Base-by-base conservation (phyloP, 2,113 vertebrate species). In the Sphaerodactylus townsendi region DNA sequence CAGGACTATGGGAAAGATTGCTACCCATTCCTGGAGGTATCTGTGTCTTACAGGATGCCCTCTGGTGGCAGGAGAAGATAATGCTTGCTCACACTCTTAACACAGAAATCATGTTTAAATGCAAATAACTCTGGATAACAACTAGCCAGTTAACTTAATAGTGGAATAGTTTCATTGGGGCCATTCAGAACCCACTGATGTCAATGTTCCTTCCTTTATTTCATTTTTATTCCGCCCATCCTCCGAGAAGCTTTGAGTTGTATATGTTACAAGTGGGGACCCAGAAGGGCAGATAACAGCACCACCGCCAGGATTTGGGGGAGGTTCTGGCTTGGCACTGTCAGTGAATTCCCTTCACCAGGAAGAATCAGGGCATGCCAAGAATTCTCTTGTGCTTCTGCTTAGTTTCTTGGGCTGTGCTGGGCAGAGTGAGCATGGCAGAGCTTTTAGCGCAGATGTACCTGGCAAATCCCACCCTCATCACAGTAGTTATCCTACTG, bases 41-140 rank as follows among this genome's bases (percentile, higher is more conserved):
- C 17, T 0, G 0, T 2, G 19, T n/a, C n/a, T 66, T 37, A 0
- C 8, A 56, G 44, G 7, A 25, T 0, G 8, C 41, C 35, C 48
- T 53, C 48, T 35, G 74, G 74, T 33, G 64, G 37, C 37, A 33
- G 17, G 35, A 35, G 65, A n/a, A 62, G 23, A 37, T 35, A 50
- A 48, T 33, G 6, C 13, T 30, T 10, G 6, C 28, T 77, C 10
- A 17, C 75, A 1, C 56, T 77, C 33, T 76, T 25, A 37, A 56
- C 11, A 7, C 15, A 19, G 25, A 62, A 62, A 62, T 25, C 59
- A 10, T 53, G 37, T 17, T 33, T 25, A 56, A 35, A 53, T 35
- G 48, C 74, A 11, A 37, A 56, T 37, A 53, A n/a, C 50, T 37
- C 14, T 41, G 30, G 44, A 25, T 37, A 21, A 3, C 53, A 53